Evolutionary conservation across 1,140 invertebrate genomes (phyloP), one percentile per base, ranked within the genome.

Genomic region (Antheraea mylitta): DNA sequence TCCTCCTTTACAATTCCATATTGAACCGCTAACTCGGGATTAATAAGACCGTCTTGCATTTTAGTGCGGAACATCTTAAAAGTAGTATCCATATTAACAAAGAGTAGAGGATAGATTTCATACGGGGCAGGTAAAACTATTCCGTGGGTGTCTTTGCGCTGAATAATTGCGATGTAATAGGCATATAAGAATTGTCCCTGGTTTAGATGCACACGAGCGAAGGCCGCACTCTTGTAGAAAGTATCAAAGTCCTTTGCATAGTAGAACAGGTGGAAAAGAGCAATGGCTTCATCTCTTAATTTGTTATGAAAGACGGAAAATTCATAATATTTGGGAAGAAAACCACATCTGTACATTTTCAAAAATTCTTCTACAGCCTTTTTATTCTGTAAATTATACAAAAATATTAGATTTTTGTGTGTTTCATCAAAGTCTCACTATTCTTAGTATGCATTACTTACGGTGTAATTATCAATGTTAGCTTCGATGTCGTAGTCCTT

Each of bases 101-200:
- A 96, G 36, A 89, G 88, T 78, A 94, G 91, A 0, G 95, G 95
- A 74, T 93, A 94, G 61, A 95, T 83, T 88, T 96, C 95, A 72
- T 95, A 95, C 45, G 93, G 92, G 5, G 94, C 86, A 18, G 95
- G 95, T 9, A 96, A 79, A 37, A 93, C 91, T 53, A 95, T 82
- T 64, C 93, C 94, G 7, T 87, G 81, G 30, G 93, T 94, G 64
- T 95, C 95, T 3, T 83, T 71, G 64, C 94, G 94, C 19, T 93
- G 93, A n/a, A 94, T 76, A 3, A 95, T 86, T 7, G 95, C 94
- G 64, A 94, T 86, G 62, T 93, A 94, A 72, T 95, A 74, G 79
- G 65, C 58, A 30, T 66, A 66, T n/a, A 66, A 74, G 81, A 95
- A 96, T 69, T 94, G 91, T 30, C 92, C 94, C 79, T 94, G 92